phyloP scores from a whole-genome alignment of 2,888 invertebrate genomes.

The Pammene fasciana region DNA sequence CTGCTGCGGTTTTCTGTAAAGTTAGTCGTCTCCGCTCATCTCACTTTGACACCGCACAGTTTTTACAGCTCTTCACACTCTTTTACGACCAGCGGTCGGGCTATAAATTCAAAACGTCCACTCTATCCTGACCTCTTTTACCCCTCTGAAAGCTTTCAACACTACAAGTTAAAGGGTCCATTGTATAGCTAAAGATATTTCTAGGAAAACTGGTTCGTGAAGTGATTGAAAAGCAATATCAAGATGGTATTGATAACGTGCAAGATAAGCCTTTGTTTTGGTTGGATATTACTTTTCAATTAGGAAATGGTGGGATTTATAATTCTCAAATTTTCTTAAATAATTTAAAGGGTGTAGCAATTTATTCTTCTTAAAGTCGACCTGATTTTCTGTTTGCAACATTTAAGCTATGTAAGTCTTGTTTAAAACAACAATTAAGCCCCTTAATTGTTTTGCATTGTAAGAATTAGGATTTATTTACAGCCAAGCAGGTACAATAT shows the following conservation, averaged over 20 bases:
- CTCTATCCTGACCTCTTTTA: conserved; percentile 10
- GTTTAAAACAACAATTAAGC: no score
- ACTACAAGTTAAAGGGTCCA: background rate
- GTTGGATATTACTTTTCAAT: conserved; percentile 30
- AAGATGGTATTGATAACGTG: conserved; percentile 39
- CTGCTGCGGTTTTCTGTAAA: conserved; percentile 2
- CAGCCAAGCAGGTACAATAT: no score
- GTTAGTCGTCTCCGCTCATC: background rate
- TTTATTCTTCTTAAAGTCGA: no score
- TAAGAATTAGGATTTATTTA: no score
- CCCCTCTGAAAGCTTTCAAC: background rate
- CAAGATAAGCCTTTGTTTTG: conserved; percentile 32
- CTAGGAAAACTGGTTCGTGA: conserved; percentile 23
- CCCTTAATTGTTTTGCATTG: no score
- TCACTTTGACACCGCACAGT: conserved; percentile 34
- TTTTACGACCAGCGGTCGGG: conserved; percentile 39
- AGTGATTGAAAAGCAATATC: conserved; percentile 42
- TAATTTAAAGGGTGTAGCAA: background rate
- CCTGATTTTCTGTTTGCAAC: no score
- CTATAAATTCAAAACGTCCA: conserved; percentile 38
- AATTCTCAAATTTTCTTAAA: background rate
- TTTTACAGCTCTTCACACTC: conserved; percentile 42
- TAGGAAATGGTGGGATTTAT: conserved; percentile 25
- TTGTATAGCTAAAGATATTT: background rate
- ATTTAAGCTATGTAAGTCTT: no score